Percentiles rank a stretch among this genome's conserved stretches.
phyloP scores from a whole-genome alignment of 2,797 vertebrate species.

The Lacerta bilineata region DNA sequence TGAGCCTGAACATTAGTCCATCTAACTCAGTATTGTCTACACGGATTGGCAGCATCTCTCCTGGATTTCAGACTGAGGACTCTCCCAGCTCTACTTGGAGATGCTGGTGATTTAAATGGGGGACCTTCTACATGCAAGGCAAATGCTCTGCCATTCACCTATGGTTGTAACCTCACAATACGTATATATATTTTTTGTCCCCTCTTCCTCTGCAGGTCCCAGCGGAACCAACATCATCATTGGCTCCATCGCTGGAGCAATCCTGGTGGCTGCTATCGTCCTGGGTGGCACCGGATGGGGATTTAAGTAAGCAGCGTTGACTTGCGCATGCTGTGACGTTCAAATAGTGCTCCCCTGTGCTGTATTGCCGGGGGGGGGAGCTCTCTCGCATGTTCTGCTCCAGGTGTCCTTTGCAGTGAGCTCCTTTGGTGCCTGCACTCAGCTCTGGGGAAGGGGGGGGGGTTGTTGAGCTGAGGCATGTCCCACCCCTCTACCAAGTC shows the following conservation, averaged over 20 bases:
- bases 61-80: no score
- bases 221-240: conserved; percentile 99
- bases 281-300: conserved; percentile 98
- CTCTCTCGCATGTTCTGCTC: conserved; percentile 26
- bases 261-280: conserved; percentile 97
- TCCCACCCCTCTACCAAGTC: not conserved
- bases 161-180: no score
- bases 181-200: conserved; percentile 35
- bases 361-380: conserved; percentile 11
- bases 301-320: conserved; percentile 94
- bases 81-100: no score
- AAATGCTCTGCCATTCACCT: no score
- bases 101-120: no score
- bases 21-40: no score
- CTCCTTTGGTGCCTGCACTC: not conserved
- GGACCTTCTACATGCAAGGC: no score
- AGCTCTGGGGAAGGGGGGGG: conserved; percentile 9
- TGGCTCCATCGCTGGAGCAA: conserved; percentile 96
- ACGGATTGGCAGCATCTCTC: no score
- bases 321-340: conserved; percentile 76
- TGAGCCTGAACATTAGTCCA: no score
- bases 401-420: conserved; percentile 23
- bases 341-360: conserved; percentile 69
- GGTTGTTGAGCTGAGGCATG: not conserved
- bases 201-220: conserved; percentile 86